Base-by-base conservation (phyloP, 1,140 invertebrate species). In the Asobara japonica region DNA sequence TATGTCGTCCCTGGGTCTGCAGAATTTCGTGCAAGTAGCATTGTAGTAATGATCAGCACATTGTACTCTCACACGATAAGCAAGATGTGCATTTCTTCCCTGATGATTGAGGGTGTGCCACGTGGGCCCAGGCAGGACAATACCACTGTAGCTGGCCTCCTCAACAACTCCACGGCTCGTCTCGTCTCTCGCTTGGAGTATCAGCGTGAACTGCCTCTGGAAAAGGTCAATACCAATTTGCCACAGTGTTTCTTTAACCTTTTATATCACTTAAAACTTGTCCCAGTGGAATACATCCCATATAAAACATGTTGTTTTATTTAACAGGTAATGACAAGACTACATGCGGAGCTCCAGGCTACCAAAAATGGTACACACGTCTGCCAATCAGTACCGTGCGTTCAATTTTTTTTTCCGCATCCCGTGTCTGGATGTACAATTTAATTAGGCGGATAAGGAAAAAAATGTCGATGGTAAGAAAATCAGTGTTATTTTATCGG, bases 21-120 rank as follows among this genome's bases (percentile, higher is more conserved):
- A 99, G 82, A 97, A 94, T 82, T 94, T 96, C 76, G 95, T 96
- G 89, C 97, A 99, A 56, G 94, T 96, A 77, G 95, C 92, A 82
- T 97, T 97, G 90, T 97, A 98, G 88, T 98, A 98, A 88, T 97
- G 93, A 78, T 91, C 91, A 84, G 95, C 91, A 88, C 97, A 98
- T 78, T 93, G 90, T 25, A 98, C 96, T 66, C 97, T 91, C 82
- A 97, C 96, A 80, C 94, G 90, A 88, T 97, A 98, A 11, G 92
- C 93, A 69, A 98, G 88, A 74, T 92, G 89, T 27, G 93, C 93
- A 75, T 91, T 91, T 62, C 88, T 89, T 72, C 93, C 93, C 78
- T 92, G 90, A 88, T 95, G 94, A 81, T 93, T 92, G 79, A 97
- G 89, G 65, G 95, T 95, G 88, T 97, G 95, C 96, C 96, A 97